Percentiles rank a stretch among this genome's conserved stretches.
Conservation (phyloP, 2,113 vertebrate genomes). For the Epinephelus fuscoguttatus region DNA sequence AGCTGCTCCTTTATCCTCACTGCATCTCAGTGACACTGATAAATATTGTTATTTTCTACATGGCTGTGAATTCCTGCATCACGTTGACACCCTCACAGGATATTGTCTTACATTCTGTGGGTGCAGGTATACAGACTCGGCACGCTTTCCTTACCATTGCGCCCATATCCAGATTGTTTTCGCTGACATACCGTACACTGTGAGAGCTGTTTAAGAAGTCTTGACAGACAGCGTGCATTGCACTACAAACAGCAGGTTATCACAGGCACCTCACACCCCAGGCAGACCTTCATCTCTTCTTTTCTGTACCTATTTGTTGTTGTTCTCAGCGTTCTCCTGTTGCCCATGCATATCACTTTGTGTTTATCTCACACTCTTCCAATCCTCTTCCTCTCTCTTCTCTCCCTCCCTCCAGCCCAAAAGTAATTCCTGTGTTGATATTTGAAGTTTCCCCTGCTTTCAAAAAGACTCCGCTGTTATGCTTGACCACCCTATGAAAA, state of each 20-base stretch:
- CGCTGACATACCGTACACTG: slow-evolving; percentile 9
- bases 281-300: slow-evolving; percentile 11
- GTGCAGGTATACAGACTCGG: slow-evolving; percentile 7
- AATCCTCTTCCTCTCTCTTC: not conserved
- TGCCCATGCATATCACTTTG: not conserved
- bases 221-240: not conserved
- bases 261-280: not conserved
- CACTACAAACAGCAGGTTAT: slow-evolving; percentile 37
- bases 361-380: slow-evolving; percentile 23
- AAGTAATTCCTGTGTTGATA: slow-evolving; percentile 50
- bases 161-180: slow-evolving; percentile 13
- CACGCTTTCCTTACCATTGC: not conserved
- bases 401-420: slow-evolving; percentile 2
- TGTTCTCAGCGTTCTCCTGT: not conserved
- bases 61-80: slow-evolving; percentile 17
- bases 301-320: slow-evolving; percentile 18
- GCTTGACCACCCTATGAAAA: slow-evolving; percentile 57
- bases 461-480: slow-evolving; percentile 49
- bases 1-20: slow-evolving; percentile 2
- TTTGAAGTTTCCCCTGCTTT: slow-evolving; percentile 49
- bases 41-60: slow-evolving; percentile 12
- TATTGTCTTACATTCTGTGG: slow-evolving; percentile 20
- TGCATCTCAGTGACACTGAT: slow-evolving; percentile 11
- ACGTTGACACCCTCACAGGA: not conserved
- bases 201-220: not conserved